These are phyloP conservation scores for Drosophila sp. DNA, from an alignment of 1,140 invertebrate species.

Conservation along the genomic window DNA sequence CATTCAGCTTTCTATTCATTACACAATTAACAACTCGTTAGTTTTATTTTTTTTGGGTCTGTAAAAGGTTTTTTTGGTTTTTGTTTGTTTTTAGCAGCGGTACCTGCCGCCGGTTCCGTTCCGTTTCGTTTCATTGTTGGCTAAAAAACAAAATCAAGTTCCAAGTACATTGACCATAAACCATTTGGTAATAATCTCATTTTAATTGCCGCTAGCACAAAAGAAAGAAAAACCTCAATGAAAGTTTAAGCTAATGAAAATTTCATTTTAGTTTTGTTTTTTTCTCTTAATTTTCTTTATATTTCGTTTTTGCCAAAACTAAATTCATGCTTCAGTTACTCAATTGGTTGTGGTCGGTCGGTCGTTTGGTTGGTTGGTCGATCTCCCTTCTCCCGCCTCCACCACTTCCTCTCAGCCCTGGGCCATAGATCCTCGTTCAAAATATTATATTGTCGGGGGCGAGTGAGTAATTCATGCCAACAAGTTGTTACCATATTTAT, in stretches of 20 bases:
- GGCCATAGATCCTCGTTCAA: neutral
- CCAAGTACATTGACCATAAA: slow-evolving; percentile 46
- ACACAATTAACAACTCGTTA: slow-evolving; percentile 79
- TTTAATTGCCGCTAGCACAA: slow-evolving; percentile 65
- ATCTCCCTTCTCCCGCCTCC: no score
- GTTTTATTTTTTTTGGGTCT: slow-evolving; percentile 48
- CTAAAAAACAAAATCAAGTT: slow-evolving; percentile 23
- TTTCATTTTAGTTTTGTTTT: slow-evolving; percentile 43
- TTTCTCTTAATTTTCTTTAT: slow-evolving; percentile 4
- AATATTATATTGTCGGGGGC: neutral
- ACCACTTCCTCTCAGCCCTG: no score
- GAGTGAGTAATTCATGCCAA: slow-evolving; percentile 31
- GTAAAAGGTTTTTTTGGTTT: slow-evolving; percentile 16
- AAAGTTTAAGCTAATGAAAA: slow-evolving; percentile 42
- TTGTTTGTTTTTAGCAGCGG: slow-evolving; percentile 26
- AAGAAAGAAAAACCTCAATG: slow-evolving; percentile 25
- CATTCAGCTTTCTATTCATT: slow-evolving; percentile 76
- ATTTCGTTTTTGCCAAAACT: neutral
- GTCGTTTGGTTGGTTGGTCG: no score
- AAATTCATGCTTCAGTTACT: slow-evolving; percentile 9
- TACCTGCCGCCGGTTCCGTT: slow-evolving; percentile 35
- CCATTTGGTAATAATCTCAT: slow-evolving; percentile 63
- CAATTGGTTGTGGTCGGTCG: slow-evolving; percentile 1
- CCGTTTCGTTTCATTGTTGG: slow-evolving; percentile 37
- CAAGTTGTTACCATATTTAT: slow-evolving; percentile 28